phyloP scores from a whole-genome alignment of 2,888 invertebrate genomes.

The Crioceris asparagi region DNA sequence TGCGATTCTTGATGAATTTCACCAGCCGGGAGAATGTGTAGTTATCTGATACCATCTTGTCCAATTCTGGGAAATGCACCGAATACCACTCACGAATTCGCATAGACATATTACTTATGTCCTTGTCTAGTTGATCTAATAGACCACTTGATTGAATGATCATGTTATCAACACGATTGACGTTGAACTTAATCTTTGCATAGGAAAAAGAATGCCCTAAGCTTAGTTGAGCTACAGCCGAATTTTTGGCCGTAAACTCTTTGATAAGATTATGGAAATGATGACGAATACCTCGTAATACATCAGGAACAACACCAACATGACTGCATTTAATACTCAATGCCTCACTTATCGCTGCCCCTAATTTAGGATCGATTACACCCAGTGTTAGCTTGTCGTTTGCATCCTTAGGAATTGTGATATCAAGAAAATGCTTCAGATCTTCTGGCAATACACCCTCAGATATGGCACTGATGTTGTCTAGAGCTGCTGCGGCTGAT shows the following conservation, averaged over 20 bases:
- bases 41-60: constrained; percentile 92
- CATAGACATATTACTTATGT: constrained; percentile 98
- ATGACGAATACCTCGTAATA: constrained; percentile 68
- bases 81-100: constrained; percentile 99
- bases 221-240: constrained; percentile 87
- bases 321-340: constrained; percentile 72
- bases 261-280: constrained; percentile 76
- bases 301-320: constrained; percentile 83
- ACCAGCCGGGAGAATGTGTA: constrained; percentile 80
- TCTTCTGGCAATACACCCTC: constrained; percentile 92
- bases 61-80: constrained; percentile 98
- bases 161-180: constrained; percentile 98
- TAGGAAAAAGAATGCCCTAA: constrained; percentile 97
- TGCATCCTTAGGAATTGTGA: constrained; percentile 74
- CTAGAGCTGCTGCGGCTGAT: constrained; percentile 83
- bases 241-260: constrained; percentile 69
- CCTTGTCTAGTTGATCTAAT: constrained; percentile 96
- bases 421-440: constrained; percentile 78
- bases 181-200: constrained; percentile 98
- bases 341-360: constrained; percentile 79
- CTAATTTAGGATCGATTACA: constrained; percentile 82
- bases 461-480: constrained; percentile 90
- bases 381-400: constrained; percentile 65
- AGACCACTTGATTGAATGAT: constrained; percentile 97
- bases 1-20: constrained; percentile 77